Evolutionary conservation across 30 jellyfish, hydroid and myxozoan genomes (phyloP).

Genomic region (Aurelia aurita complex sp. Pacific): DNA sequence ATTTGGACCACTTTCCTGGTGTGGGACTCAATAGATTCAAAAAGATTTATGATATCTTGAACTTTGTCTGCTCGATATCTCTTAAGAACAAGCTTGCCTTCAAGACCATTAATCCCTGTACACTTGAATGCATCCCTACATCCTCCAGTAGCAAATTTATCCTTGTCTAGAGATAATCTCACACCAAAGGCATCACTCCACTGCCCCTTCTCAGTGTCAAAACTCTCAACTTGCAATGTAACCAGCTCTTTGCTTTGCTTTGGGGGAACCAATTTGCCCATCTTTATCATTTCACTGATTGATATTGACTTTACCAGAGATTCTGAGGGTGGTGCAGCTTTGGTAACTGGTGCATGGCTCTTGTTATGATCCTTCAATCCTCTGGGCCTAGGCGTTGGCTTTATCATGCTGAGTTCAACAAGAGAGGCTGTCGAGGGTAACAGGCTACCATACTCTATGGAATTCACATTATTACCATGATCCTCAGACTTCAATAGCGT

Average conservation of each 20-base stretch:
- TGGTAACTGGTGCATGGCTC: too few relatives aligned
- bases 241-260: neutral
- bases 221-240: constrained; percentile 5
- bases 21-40: constrained; percentile 3
- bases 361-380: too few relatives aligned
- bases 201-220: constrained; percentile 14
- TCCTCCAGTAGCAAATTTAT: constrained; percentile 5
- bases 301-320: too few relatives aligned
- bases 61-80: neutral
- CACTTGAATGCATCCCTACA: constrained; percentile 1
- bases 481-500: too few relatives aligned
- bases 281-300: constrained; percentile 4
- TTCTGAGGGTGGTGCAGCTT: too few relatives aligned
- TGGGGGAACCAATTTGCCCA: constrained; percentile 6
- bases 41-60: neutral
- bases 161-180: neutral
- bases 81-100: constrained; percentile 5
- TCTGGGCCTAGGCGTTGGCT: too few relatives aligned
- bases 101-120: constrained; percentile 1
- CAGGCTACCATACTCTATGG: too few relatives aligned
- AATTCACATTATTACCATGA: too few relatives aligned
- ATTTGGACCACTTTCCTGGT: constrained; percentile 7
- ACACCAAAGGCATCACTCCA: constrained; percentile 13
- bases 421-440: too few relatives aligned
- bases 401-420: too few relatives aligned